Evolutionary conservation across 2,113 vertebrate species (phyloP).

Genomic region (Nothocercus julius): DNA sequence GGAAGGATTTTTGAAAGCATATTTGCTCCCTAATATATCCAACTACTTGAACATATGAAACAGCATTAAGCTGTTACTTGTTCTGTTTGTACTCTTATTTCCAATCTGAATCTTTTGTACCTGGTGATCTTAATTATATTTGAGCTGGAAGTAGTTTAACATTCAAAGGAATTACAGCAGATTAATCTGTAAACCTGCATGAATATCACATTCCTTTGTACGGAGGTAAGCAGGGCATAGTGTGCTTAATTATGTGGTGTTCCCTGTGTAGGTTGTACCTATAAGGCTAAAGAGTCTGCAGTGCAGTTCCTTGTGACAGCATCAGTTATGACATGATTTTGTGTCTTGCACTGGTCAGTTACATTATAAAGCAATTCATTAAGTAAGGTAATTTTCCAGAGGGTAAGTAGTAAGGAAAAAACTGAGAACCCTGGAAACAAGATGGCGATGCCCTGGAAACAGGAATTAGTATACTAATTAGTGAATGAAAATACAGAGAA

Average conservation of each 20-base stretch:
- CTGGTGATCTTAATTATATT: conserved; percentile 57
- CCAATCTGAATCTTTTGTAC: conserved; percentile 20
- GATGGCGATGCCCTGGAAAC: conserved; percentile 32
- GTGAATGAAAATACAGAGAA: conserved; percentile 6
- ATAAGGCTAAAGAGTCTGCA: conserved; percentile 2
- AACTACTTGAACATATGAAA: conserved; percentile 43
- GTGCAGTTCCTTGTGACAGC: background rate
- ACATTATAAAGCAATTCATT: background rate
- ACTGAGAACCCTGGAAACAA: background rate
- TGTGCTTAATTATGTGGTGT: background rate
- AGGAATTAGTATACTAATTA: conserved; percentile 16
- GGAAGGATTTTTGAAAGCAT: background rate
- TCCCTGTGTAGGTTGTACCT: background rate
- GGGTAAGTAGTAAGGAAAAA: background rate
- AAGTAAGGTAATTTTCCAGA: background rate
- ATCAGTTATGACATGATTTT: background rate
- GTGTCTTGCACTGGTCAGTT: background rate
- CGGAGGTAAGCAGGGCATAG: conserved; percentile 27
- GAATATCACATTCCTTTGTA: conserved; percentile 52
- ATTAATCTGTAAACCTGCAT: conserved; percentile 64
- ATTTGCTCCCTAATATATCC: background rate
- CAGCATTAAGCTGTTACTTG: conserved; percentile 35
- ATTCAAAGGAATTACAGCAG: conserved; percentile 49
- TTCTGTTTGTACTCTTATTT: conserved; percentile 39
- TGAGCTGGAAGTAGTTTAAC: conserved; percentile 58